A percentile compares a stretch with the other conserved stretches of the same genome.
Evolutionary conservation across 2,113 vertebrate species (phyloP).

Genomic region (Columba livia): DNA sequence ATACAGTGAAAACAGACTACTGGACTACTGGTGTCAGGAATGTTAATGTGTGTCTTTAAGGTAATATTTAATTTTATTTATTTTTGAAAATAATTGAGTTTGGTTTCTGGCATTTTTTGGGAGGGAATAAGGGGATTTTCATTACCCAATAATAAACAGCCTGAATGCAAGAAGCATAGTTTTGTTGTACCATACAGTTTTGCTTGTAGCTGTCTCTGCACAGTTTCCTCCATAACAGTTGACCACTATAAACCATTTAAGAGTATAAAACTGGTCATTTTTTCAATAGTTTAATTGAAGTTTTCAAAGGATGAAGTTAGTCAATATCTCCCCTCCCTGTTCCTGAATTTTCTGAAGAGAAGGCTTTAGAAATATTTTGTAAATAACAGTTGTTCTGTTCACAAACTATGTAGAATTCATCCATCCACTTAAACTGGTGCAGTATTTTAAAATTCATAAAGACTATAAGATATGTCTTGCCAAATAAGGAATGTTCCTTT

Average conservation of each 20-base stretch:
- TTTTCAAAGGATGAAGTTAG: background rate
- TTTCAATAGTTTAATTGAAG: background rate
- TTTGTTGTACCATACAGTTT: background rate
- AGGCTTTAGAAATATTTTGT: background rate
- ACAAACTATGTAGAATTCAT: background rate
- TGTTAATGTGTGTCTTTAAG: background rate
- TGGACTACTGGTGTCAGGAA: background rate
- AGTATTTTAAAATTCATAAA: conserved; percentile 11
- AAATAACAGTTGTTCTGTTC: background rate
- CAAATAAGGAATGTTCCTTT: conserved; percentile 2
- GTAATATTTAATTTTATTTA: background rate
- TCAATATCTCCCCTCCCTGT: background rate
- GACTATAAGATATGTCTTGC: background rate
- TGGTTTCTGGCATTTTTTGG: background rate
- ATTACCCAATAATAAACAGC: background rate
- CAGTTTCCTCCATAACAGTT: background rate
- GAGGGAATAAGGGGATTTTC: background rate
- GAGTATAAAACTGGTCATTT: background rate
- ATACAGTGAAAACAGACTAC: background rate
- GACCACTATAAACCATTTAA: background rate
- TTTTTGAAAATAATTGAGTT: background rate
- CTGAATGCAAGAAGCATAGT: background rate
- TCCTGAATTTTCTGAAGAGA: background rate
- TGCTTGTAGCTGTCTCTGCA: background rate
- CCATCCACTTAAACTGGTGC: background rate